Percentiles rank a stretch among this genome's conserved stretches.
Conservation (phyloP, 2,888 invertebrate species). For the Enchytraeus crypticus region DNA sequence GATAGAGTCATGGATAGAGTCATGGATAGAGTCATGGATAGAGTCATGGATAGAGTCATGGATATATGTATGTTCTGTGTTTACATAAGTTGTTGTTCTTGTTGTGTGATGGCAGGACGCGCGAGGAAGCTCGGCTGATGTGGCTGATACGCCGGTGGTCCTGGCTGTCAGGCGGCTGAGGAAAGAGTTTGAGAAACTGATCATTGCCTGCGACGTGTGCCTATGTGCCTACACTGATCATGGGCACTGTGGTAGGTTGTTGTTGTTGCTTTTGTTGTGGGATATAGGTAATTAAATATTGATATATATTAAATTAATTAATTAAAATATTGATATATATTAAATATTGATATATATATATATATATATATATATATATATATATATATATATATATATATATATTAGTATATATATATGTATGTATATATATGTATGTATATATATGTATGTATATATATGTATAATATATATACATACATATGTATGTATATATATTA, state of each 20-base stretch:
- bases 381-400: no score
- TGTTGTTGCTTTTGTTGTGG: neutral
- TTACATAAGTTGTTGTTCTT: no score
- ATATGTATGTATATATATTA: conserved; percentile 51
- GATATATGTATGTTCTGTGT: neutral
- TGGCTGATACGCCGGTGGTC: conserved; percentile 71
- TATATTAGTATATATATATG: neutral
- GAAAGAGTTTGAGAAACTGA: conserved; percentile 66
- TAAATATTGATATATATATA: no score
- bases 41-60: no score
- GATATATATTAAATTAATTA: neutral
- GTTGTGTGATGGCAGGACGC: conserved; percentile 70
- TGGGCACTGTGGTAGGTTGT: conserved; percentile 67
- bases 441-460: no score
- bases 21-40: no score
- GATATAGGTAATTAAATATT: neutral
- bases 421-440: no score
- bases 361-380: neutral
- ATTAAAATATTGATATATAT: neutral
- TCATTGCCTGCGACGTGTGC: conserved; percentile 84
- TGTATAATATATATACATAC: no score
- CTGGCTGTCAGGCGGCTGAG: conserved; percentile 66
- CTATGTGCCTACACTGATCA: conserved; percentile 88
- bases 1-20: no score
- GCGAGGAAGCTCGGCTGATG: conserved; percentile 67